A percentile compares a stretch with the other conserved stretches of the same genome.
These are phyloP conservation scores for Porites lutea DNA, from an alignment of 64 coral and sea anemone species.

Conservation along the genomic window DNA sequence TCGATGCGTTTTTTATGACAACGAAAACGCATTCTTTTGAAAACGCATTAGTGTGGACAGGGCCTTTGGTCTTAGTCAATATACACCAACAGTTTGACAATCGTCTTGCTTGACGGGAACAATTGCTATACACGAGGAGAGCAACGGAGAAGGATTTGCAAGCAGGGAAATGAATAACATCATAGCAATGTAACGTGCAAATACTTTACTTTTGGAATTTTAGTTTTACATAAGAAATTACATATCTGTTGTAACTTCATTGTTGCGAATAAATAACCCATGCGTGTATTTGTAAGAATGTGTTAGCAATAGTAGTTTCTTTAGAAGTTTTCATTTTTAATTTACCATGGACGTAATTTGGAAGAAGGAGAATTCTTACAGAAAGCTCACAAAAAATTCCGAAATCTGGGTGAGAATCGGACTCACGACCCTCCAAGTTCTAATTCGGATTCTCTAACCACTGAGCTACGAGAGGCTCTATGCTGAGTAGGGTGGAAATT, in stretches of 20 bases:
- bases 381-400: too few species aligned
- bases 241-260: constrained; percentile 5
- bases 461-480: too few species aligned
- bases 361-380: too few species aligned
- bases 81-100: not conserved
- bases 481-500: too few species aligned
- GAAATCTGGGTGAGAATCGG: too few species aligned
- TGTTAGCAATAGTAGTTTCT: not conserved
- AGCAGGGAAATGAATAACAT: not conserved
- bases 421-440: too few species aligned
- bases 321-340: not conserved
- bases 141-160: not conserved
- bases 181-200: not conserved
- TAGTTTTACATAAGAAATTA: not conserved
- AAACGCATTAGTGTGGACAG: too few species aligned
- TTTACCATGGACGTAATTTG: not conserved
- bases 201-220: not conserved
- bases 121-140: not conserved
- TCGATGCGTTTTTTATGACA: too few species aligned
- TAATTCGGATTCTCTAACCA: too few species aligned
- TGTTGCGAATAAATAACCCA: too few species aligned
- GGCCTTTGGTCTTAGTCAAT: too few species aligned
- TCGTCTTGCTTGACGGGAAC: not conserved
- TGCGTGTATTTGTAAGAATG: not conserved
- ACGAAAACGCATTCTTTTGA: too few species aligned